A percentile compares a stretch with the other conserved stretches of the same genome.
Evolutionary conservation across 2,113 vertebrate genomes (phyloP).

Genomic region (Indicator indicator): DNA sequence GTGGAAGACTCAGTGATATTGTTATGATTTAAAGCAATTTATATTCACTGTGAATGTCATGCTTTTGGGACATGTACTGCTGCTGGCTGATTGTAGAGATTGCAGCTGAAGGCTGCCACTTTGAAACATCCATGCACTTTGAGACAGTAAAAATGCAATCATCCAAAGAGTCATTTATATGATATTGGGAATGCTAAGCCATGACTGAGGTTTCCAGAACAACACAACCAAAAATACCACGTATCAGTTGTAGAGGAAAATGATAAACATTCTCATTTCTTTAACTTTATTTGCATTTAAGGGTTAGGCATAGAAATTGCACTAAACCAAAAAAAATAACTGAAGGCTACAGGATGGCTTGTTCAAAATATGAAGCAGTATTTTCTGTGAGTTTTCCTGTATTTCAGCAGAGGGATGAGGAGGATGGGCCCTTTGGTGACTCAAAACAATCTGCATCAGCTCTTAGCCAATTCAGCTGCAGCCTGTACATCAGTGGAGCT

Average conservation of each 20-base stretch:
- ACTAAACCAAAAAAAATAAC: not conserved
- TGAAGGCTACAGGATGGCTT: not conserved
- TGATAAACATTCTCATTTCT: not conserved
- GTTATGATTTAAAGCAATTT: not conserved
- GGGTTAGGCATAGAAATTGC: not conserved
- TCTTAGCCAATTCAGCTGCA: not conserved
- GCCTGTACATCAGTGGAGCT: not conserved
- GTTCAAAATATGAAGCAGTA: not conserved
- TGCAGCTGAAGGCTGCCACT: conserved; percentile 7
- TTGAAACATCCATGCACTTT: not conserved
- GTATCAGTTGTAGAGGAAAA: not conserved
- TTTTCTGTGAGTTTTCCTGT: not conserved
- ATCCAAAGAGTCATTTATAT: not conserved
- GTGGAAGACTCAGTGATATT: not conserved
- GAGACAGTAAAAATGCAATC: not conserved
- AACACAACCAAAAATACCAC: not conserved
- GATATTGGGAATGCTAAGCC: not conserved
- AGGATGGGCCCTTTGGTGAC: not conserved
- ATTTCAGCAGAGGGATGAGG: not conserved
- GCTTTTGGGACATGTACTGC: not conserved
- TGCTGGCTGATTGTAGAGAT: not conserved
- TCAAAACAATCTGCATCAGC: not conserved
- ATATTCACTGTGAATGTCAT: not conserved
- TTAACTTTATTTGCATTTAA: not conserved
- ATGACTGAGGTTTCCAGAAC: not conserved